Percentiles rank a stretch among this genome's conserved stretches.
phyloP scores from a whole-genome alignment of 2,888 invertebrate genomes.

The Daptonema setosum region DNA sequence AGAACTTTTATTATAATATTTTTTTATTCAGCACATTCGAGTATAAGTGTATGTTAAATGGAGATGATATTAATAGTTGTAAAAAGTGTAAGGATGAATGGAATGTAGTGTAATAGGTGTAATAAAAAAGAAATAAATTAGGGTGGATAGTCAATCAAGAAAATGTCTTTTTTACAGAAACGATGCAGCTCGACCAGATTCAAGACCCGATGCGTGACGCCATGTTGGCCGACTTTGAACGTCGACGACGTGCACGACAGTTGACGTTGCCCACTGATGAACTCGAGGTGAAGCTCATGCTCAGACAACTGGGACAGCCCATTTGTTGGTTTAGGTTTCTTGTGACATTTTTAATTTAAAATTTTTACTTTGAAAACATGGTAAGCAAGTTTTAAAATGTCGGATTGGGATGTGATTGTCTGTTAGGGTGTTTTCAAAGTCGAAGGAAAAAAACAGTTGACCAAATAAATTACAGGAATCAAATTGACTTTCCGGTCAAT shows the following conservation, averaged over 20 bases:
- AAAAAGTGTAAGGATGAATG: too few species aligned
- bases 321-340: constrained; percentile 42
- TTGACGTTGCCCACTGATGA: constrained; percentile 96
- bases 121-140: too few species aligned
- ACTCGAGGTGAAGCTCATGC: constrained; percentile 69
- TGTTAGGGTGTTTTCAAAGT: too few species aligned
- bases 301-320: constrained; percentile 77
- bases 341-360: not conserved
- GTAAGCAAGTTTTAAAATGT: not conserved
- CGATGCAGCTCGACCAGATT: constrained; percentile 4
- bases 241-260: constrained; percentile 66
- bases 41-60: too few species aligned
- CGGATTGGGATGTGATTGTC: not conserved
- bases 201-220: constrained; percentile 44
- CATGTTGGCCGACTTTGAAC: constrained; percentile 79
- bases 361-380: not conserved
- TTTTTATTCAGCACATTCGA: too few species aligned
- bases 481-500: too few species aligned
- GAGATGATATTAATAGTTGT: too few species aligned
- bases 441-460: too few species aligned
- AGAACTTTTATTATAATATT: too few species aligned
- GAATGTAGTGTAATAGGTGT: too few species aligned
- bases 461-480: too few species aligned
- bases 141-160: too few species aligned
- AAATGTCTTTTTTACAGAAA: constrained; percentile 3